These are phyloP conservation scores for Saimiri boliviensis DNA, from an alignment of 2,113 vertebrate genomes.

Conservation along the genomic window DNA sequence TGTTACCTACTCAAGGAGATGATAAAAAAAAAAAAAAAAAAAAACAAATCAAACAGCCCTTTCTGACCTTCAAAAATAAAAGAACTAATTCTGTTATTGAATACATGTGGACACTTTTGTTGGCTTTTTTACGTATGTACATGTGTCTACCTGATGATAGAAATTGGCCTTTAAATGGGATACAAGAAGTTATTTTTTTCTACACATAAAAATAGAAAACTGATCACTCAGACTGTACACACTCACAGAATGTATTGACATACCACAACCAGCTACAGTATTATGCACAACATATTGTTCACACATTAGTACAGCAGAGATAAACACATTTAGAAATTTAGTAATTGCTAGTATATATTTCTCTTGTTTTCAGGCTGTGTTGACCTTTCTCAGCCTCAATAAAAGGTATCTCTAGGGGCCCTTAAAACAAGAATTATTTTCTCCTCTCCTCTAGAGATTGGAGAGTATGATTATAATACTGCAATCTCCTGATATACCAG, in stretches of 20 bases:
- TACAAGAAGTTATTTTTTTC: neutral
- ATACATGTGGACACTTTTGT: neutral
- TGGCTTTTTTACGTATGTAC: conserved; percentile 45
- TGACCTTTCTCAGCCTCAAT: conserved; percentile 8
- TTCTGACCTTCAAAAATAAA: conserved; percentile 52
- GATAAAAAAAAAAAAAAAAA: conserved; percentile 29
- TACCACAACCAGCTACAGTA: neutral
- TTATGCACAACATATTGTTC: conserved; percentile 33
- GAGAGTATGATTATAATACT: conserved; percentile 25
- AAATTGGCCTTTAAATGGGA: conserved; percentile 43
- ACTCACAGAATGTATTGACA: conserved; percentile 39
- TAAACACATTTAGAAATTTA: conserved; percentile 48
- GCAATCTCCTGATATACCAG: neutral
- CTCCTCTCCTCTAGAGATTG: neutral
- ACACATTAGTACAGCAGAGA: conserved; percentile 39
- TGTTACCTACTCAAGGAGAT: conserved; percentile 38
- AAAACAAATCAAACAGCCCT: conserved; percentile 21
- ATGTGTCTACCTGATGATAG: neutral
- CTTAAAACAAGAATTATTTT: neutral
- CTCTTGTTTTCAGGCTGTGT: conserved; percentile 40
- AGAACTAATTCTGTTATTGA: conserved; percentile 39
- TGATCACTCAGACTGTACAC: conserved; percentile 41
- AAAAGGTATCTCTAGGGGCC: neutral
- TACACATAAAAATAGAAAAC: conserved; percentile 68
- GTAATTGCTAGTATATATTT: conserved; percentile 41